Evolutionary conservation across 2,888 invertebrate genomes (phyloP), one percentile per base, ranked within the genome.

Genomic region (Drosophila colorata): DNA sequence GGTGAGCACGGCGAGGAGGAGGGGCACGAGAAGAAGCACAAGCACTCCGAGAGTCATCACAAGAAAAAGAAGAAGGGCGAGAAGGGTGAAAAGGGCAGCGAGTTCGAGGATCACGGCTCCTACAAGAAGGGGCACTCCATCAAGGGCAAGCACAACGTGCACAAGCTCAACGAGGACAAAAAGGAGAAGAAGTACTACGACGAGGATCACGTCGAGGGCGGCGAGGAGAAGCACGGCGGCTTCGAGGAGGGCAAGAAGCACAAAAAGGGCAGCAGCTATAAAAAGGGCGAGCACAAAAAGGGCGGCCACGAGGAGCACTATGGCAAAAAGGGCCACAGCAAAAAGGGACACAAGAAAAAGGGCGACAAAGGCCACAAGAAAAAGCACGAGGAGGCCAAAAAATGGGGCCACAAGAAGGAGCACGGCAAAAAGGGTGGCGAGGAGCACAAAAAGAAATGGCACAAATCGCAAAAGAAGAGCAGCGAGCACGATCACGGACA

Each of bases 151-250:
- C 97, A 97, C 90, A 95, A 96, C 90, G 94, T 97, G 7, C 96
- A 97, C 92, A 97, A 97, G 89, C 92, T 96, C 68, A 96, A 97
- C 91, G 97, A 97, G 92, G 96, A 95, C 92, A 96, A 96, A 90
- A 97, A 97, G 91, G 95, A 97, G 87, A 97, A 97, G 90, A 95
- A 96, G 89, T 97, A 96, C 94, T 96, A 95, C 91, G 97, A 97
- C 81, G 97, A 97, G 92, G 95, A 96, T 85, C 96, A 97, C 80
- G 96, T 96, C 86, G 95, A 95, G 43, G 96, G 95, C 0, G 96
- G 96, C 80, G 96, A 96, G 91, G 96, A 96, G 90, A 96, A 96
- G 88, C 96, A 97, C 88, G 97, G 96, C 69, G 95, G 94, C 35
- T 95, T 95, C 91, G 95, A 96, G 89, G 96, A 97, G 90, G 95